A percentile compares a stretch with the other conserved stretches of the same genome.
These are phyloP conservation scores for Peucedramus taeniatus DNA, from an alignment of 2,113 vertebrate genomes.

Conservation along the genomic window DNA sequence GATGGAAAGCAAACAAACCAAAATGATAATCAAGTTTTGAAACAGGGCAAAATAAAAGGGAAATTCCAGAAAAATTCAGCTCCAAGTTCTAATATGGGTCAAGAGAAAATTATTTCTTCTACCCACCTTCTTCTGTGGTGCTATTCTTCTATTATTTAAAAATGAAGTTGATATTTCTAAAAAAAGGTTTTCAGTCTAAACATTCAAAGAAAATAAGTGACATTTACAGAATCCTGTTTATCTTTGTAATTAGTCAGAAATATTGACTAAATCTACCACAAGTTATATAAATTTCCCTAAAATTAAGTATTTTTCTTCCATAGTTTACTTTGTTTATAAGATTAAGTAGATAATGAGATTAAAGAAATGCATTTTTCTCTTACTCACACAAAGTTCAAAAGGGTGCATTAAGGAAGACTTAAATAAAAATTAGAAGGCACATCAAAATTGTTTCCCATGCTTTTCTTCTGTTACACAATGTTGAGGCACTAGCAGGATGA, in stretches of 20 bases:
- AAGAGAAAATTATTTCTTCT: background rate
- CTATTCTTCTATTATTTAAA: background rate
- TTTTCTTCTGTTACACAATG: background rate
- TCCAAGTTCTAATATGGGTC: background rate
- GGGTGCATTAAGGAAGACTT: background rate
- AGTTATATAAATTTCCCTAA: background rate
- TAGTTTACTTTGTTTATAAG: background rate
- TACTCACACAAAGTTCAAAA: background rate
- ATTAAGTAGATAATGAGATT: background rate
- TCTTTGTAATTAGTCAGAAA: background rate
- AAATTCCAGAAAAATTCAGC: background rate
- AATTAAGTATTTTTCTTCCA: background rate
- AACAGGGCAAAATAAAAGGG: background rate
- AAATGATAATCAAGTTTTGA: background rate
- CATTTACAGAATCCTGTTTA: background rate
- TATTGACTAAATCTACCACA: background rate
- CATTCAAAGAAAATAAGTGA: background rate
- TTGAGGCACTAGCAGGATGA: background rate
- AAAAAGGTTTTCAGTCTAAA: background rate
- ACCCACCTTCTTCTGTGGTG: rapidly evolving
- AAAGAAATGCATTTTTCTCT: background rate
- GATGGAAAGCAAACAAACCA: background rate
- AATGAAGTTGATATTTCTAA: background rate
- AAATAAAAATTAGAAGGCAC: background rate
- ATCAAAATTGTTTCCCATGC: background rate